Base-by-base conservation (phyloP, 2,888 invertebrate species). In the Oxycera nigricornis region DNA sequence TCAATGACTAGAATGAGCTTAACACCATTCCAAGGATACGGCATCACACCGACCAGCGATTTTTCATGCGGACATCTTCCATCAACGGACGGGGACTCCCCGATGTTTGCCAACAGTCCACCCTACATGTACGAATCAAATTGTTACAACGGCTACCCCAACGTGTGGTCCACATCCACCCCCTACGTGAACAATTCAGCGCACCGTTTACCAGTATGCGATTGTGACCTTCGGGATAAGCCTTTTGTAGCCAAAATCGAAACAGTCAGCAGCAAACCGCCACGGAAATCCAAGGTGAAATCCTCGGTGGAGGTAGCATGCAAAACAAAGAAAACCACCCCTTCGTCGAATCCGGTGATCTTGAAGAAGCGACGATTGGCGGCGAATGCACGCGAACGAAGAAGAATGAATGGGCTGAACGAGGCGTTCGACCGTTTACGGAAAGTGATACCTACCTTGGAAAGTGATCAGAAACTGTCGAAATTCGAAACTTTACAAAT, bases 401-500 rank as follows among this genome's bases (percentile, higher is more conserved):
- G 91, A 67, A 86, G 93, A 50, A 93, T 93, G 92, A 90, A 91
- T 81, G 90, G 91, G n/a, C 83, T 93, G 39, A 92, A 92, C 82
- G 90, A 90, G 77, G 93, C 92, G 0, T 93, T 93, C 81, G 92
- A 92, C 84, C 81, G 89, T 72, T 85, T 93, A 4, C 86, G 92
- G 24, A 90, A 90, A 80, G 92, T 92, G 20, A 90, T 93, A 24
- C 92, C 93, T 0, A 89, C 90, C 2, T 84, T 92, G 70, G 90
- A 90, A 3, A 89, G 89, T 72, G 91, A 92, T 80, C 89, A 91
- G 80, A 91, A 92, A 82, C 85, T 92, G 41, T 92, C 92, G 78
- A 93, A 93, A 84, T 92, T 89, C 81, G 93, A 93, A 82, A 93
- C 92, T 0, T 84, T 93, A 30, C 92, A 92, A 86, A 92, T 93